phyloP scores from a whole-genome alignment of 2,113 vertebrate species.

The Amphilophus citrinellus region DNA sequence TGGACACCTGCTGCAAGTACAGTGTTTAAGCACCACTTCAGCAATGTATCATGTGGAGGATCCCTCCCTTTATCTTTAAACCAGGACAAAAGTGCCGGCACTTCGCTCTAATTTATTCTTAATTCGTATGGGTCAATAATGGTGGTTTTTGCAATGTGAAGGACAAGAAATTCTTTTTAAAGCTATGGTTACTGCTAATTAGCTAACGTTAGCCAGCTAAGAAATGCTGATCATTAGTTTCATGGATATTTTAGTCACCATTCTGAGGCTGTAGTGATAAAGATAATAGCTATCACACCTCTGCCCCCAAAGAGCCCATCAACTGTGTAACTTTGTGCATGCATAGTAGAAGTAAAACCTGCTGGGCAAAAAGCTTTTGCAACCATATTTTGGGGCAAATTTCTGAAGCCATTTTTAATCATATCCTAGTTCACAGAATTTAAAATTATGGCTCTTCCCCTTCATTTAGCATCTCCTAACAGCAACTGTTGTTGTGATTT shows the following conservation, averaged over 20 bases:
- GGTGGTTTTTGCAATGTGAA: background rate
- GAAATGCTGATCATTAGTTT: background rate
- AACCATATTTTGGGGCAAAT: too few relatives aligned
- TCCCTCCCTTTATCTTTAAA: accelerated
- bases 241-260: background rate
- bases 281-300: background rate
- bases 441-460: too few relatives aligned
- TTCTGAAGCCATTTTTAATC: too few relatives aligned
- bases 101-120: background rate
- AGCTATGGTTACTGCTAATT: background rate
- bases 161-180: background rate
- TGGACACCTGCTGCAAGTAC: background rate
- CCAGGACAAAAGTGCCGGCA: background rate
- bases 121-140: background rate
- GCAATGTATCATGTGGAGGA: background rate
- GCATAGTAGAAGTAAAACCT: background rate
- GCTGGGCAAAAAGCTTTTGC: too few relatives aligned
- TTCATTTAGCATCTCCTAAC: too few relatives aligned
- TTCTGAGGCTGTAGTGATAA: background rate
- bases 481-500: too few relatives aligned
- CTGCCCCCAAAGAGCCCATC: too few relatives aligned
- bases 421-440: too few relatives aligned
- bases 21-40: background rate
- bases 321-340: background rate
- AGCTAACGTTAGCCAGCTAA: background rate